Evolutionary conservation across 2,888 invertebrate species (phyloP), one percentile per base, ranked within the genome.

Genomic region (Troides oblongomaculatus): DNA sequence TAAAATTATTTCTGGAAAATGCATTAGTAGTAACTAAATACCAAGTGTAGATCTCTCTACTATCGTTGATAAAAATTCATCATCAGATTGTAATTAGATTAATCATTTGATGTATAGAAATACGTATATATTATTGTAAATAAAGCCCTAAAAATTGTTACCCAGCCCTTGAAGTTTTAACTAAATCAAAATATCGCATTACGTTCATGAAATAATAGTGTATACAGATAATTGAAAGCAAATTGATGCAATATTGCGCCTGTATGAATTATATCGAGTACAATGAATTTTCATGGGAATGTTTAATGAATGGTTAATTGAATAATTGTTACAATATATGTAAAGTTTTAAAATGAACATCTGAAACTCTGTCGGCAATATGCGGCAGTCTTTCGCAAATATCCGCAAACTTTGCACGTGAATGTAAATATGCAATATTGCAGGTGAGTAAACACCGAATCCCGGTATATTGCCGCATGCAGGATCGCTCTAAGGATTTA

Each of bases 351-450:
- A 64, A 23, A 58, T 58, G 36, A 62, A 70, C 59, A 53, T 21
- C 39, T 56, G 6, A 43, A 66, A 39, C 58, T 50, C 21, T 53
- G 36, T 59, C 21, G 62, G 56, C 60, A 64, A 66, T 66, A 66
- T 59, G 59, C 25, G 66, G 60, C 59, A 63, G 56, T 64, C 63
- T 67, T 57, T 23, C 23, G 60, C 46, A 64, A 60, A 67, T 67
- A 70, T 50, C 61, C 60, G 23, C 63, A 2, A 70, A 70, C 70
- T 66, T 60, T 57, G 70, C 23, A 70, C 50, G 56, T 60, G 39
- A 63, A 56, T 23, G 70, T 66, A 67, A 70, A 70, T 70, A 70
- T 70, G 70, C 70, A 70, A 70, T 70, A 70, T 70, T 70, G 66
- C 66, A 66, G 70, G 70, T 70, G 64, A 67, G 67, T 46, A 66